A percentile compares a stretch with the other conserved stretches of the same genome.
Conservation (phyloP, 2,888 invertebrate genomes). For the Galerucella calmariensis region DNA sequence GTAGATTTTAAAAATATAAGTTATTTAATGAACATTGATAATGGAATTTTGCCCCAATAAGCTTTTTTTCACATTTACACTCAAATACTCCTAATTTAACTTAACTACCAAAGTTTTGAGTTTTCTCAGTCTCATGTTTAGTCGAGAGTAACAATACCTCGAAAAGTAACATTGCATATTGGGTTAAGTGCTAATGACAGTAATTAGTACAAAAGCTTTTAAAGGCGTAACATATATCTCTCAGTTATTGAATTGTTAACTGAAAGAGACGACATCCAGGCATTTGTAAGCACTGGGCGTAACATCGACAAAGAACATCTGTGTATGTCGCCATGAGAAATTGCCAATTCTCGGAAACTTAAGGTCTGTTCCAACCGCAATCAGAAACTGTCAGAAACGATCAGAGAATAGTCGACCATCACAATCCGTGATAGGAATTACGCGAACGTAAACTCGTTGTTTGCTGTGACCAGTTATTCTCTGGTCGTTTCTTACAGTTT, state of each 20-base stretch:
- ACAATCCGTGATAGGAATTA: no score
- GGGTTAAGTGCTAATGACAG: constrained; percentile 23
- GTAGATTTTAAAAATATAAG: constrained; percentile 61
- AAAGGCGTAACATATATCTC: constrained; percentile 3
- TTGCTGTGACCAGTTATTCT: no score
- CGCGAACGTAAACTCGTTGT: no score
- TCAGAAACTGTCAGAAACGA: no score
- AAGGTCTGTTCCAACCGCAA: no score
- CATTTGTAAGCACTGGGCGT: constrained; percentile 21
- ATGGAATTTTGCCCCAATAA: no score
- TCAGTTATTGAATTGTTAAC: constrained; percentile 29
- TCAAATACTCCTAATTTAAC: no score
- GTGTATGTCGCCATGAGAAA: constrained; percentile 20
- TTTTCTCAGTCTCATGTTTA: neutral
- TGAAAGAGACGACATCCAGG: constrained; percentile 15
- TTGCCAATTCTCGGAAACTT: constrained; percentile 25
- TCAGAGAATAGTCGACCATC: no score
- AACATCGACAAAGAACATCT: constrained; percentile 26
- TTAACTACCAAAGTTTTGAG: neutral
- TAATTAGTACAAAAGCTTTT: constrained; percentile 27
- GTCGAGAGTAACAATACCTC: neutral
- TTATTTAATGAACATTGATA: neutral
- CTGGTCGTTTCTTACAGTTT: no score
- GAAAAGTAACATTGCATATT: neutral
- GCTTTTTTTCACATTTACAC: no score